These are phyloP conservation scores for Bradypodion ventrale DNA, from an alignment of 2,797 vertebrate species.

Conservation along the genomic window DNA sequence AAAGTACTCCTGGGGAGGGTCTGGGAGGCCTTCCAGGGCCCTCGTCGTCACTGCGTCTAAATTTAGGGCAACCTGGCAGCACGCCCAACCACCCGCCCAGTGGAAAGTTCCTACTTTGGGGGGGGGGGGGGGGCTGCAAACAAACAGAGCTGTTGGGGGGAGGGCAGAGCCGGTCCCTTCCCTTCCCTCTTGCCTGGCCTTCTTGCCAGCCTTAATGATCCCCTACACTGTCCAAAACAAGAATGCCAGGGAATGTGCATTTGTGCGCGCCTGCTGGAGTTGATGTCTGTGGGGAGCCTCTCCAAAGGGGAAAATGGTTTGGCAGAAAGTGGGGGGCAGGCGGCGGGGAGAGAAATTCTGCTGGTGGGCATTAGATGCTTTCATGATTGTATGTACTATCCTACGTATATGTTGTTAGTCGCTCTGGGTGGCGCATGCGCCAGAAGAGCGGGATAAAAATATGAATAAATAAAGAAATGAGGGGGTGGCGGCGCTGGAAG, in stretches of 20 bases:
- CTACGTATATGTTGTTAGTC: no score
- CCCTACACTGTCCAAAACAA: neutral
- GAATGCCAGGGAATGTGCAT: no score
- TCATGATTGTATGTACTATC: no score
- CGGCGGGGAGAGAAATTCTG: no score
- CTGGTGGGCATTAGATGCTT: no score
- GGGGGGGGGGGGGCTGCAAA: constrained; percentile 37
- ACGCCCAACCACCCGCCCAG: constrained; percentile 41
- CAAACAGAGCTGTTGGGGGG: constrained; percentile 50
- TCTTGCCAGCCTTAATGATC: constrained; percentile 62
- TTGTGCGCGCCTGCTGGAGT: no score
- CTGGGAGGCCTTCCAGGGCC: constrained; percentile 69
- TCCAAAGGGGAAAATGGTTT: neutral
- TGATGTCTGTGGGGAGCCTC: neutral
- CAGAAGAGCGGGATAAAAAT: no score
- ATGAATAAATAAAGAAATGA: no score
- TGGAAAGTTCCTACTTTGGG: constrained; percentile 73
- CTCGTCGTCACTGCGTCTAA: constrained; percentile 75
- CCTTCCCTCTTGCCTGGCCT: constrained; percentile 69
- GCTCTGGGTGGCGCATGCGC: no score
- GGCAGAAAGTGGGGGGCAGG: no score
- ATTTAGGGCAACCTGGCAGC: constrained; percentile 73
- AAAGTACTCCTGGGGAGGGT: constrained; percentile 64
- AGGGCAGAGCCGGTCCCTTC: neutral
- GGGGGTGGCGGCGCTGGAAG: no score